A percentile compares a stretch with the other conserved stretches of the same genome.
Conservation (phyloP, 1,140 invertebrate species). For the Amyelois transitella region DNA sequence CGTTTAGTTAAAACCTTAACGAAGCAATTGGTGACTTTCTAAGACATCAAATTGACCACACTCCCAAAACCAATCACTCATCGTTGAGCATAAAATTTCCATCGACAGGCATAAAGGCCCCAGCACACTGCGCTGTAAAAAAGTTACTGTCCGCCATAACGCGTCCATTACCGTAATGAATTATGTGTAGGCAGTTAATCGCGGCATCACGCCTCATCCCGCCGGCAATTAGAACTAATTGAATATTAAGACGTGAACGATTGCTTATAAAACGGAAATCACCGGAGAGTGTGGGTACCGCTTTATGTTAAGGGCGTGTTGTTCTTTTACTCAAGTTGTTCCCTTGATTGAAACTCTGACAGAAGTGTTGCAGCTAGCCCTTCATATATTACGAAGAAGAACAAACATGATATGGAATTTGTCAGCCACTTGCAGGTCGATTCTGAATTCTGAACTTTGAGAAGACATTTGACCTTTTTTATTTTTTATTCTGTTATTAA, state of each 20-base stretch:
- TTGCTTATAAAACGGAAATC: constrained; percentile 20
- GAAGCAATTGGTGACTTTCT: too few species aligned
- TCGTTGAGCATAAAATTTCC: background rate
- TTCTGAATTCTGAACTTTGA: too few species aligned
- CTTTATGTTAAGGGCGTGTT: too few species aligned
- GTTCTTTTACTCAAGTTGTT: too few species aligned
- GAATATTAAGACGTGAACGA: constrained; percentile 32
- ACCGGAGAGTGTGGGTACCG: background rate
- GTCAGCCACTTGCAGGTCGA: too few species aligned
- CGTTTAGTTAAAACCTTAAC: too few species aligned
- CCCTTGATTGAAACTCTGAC: too few species aligned
- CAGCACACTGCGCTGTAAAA: constrained; percentile 21
- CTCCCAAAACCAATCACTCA: background rate
- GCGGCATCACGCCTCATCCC: constrained; percentile 29
- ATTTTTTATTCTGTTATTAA: too few species aligned
- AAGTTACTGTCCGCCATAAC: constrained; percentile 34
- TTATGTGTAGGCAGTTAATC: constrained; percentile 33
- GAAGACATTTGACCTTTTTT: too few species aligned
- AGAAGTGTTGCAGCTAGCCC: too few species aligned
- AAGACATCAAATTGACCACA: background rate
- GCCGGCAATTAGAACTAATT: constrained; percentile 34
- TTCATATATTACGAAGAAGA: too few species aligned
- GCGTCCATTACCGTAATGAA: constrained; percentile 34
- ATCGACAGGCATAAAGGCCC: background rate
- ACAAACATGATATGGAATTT: too few species aligned